These are phyloP conservation scores for Propithecus coquereli DNA, from an alignment of 2,113 vertebrate species.

Conservation along the genomic window DNA sequence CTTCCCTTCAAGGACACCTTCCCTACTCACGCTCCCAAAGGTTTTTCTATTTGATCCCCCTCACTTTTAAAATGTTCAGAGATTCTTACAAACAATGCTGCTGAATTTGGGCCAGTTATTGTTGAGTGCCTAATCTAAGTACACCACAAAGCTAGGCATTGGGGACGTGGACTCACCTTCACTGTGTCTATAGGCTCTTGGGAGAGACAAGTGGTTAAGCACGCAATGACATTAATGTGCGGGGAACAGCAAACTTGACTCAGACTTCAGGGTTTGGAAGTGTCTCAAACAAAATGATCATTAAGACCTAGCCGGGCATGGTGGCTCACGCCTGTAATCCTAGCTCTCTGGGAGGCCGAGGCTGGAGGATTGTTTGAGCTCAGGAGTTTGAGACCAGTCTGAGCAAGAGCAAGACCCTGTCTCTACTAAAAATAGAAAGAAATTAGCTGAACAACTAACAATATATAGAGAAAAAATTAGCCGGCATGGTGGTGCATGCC, in stretches of 20 bases:
- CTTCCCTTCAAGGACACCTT: background rate
- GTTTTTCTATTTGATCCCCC: background rate
- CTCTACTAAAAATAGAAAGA: too few species aligned
- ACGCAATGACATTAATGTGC: background rate
- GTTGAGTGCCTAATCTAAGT: background rate
- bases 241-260: background rate
- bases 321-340: too few species aligned
- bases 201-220: background rate
- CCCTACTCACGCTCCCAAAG: background rate
- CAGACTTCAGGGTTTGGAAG: background rate
- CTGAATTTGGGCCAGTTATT: background rate
- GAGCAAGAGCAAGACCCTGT: too few species aligned
- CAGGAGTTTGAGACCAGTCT: too few species aligned
- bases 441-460: too few species aligned
- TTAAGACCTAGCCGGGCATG: background rate
- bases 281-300: background rate
- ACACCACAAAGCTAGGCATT: rapidly evolving
- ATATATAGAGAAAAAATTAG: too few species aligned
- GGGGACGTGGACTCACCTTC: rapidly evolving
- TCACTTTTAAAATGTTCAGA: background rate
- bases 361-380: too few species aligned
- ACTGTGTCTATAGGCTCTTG: rapidly evolving
- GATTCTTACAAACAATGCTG: background rate
- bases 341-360: too few species aligned
- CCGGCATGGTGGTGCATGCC: too few species aligned